Conservation (phyloP, 35 echinoderm and acorn worm species). For the Strongylocentrotus purpuratus region DNA sequence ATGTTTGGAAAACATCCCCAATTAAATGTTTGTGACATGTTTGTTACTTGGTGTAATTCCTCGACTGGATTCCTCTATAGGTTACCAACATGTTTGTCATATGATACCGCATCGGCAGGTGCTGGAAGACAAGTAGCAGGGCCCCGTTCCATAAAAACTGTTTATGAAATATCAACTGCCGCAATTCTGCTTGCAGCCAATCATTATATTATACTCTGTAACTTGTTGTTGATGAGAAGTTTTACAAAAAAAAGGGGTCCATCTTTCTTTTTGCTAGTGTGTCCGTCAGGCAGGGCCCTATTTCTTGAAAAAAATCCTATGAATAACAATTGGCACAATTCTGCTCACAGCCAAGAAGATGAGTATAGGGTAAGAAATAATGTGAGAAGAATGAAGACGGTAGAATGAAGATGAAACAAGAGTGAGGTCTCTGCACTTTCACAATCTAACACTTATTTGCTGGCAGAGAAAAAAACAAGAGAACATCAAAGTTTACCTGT, state of each 20-base stretch:
- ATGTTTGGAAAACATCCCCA: slow-evolving; percentile 11
- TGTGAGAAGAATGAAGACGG: neutral
- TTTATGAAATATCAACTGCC: neutral
- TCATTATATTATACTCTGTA: neutral
- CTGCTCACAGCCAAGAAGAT: neutral
- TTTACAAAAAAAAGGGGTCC: neutral
- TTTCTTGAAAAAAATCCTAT: no score
- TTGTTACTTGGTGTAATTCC: neutral
- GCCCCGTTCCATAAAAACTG: neutral
- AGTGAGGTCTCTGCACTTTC: neutral
- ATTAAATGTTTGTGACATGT: slow-evolving; percentile 19
- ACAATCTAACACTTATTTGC: slow-evolving; percentile 2
- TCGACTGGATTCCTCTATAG: neutral
- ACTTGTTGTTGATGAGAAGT: neutral
- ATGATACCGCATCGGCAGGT: neutral
- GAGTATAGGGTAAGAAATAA: neutral
- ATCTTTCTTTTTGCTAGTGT: neutral
- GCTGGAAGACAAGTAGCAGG: neutral
- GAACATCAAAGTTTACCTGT: neutral
- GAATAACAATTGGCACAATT: no score
- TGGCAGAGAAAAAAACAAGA: neutral
- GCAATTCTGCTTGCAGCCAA: neutral
- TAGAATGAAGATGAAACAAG: neutral
- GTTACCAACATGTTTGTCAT: neutral
- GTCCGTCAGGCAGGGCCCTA: neutral